These are phyloP conservation scores for Gymnocephalus cernua DNA, from an alignment of 2,113 vertebrate genomes.

Conservation along the genomic window DNA sequence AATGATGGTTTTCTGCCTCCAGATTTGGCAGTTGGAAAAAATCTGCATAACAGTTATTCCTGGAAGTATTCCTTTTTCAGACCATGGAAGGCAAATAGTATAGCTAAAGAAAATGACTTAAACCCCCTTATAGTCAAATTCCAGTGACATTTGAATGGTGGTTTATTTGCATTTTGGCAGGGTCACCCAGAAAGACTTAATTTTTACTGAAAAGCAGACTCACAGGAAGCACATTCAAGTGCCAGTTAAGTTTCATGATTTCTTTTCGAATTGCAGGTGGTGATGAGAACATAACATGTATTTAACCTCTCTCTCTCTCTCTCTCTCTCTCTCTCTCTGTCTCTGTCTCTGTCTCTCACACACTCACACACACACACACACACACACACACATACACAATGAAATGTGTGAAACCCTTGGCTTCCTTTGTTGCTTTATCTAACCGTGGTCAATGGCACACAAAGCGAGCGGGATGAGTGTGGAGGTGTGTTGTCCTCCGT, in stretches of 20 bases:
- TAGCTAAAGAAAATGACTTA: conserved; percentile 59
- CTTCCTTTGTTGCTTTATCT: conserved; percentile 41
- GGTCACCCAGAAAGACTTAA: conserved; percentile 39
- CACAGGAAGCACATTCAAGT: conserved; percentile 55
- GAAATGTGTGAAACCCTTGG: neutral
- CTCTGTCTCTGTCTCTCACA: neutral
- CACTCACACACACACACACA: neutral
- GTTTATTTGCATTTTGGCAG: conserved; percentile 73
- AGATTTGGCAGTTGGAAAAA: conserved; percentile 27
- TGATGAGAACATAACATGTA: conserved; percentile 10
- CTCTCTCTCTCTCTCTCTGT: too few species aligned
- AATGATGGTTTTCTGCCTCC: neutral
- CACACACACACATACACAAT: neutral
- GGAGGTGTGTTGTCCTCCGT: conserved; percentile 38
- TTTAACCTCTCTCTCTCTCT: neutral
- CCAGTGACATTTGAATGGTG: conserved; percentile 70
- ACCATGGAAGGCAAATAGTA: conserved; percentile 28
- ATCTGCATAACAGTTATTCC: conserved; percentile 40
- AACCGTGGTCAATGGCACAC: conserved; percentile 22
- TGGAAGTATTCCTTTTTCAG: conserved; percentile 12
- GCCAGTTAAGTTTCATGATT: conserved; percentile 42
- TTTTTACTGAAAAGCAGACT: conserved; percentile 59
- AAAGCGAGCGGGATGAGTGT: conserved; percentile 3
- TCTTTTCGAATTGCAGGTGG: conserved; percentile 40
- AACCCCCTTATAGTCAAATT: conserved; percentile 57